A percentile compares a stretch with the other conserved stretches of the same genome.
These are phyloP conservation scores for Polyploca ridens DNA, from an alignment of 2,888 invertebrate species.

Conservation along the genomic window DNA sequence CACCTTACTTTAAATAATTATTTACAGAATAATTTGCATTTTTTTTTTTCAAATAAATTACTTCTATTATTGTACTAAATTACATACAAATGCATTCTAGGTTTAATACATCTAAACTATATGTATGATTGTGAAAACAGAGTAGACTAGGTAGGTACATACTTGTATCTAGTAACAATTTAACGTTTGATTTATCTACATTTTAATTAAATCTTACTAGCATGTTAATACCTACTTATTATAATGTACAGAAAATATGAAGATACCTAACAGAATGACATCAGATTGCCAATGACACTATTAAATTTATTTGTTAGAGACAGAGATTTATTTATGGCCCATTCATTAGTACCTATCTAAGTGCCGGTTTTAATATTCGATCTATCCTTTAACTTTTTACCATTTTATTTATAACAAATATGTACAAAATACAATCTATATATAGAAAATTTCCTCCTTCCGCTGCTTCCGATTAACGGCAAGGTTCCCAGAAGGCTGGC, in stretches of 20 bases:
- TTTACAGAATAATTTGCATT: conserved; percentile 27
- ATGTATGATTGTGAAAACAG: conserved; percentile 30
- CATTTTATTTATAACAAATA: too few relatives aligned
- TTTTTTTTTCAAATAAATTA: conserved; percentile 33
- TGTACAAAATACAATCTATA: too few relatives aligned
- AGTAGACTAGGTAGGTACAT: conserved; percentile 20
- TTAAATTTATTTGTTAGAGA: conserved; percentile 12
- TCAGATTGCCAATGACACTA: conserved; percentile 66
- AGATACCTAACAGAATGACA: conserved; percentile 29
- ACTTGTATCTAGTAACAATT: conserved; percentile 52
- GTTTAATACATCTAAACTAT: conserved; percentile 24
- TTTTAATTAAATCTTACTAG: conserved; percentile 18
- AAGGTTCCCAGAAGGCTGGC: too few relatives aligned
- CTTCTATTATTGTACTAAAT: conserved; percentile 63
- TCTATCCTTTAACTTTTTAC: too few relatives aligned
- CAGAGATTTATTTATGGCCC: too few relatives aligned
- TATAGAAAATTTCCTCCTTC: too few relatives aligned
- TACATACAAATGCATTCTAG: conserved; percentile 45
- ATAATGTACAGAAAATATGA: neutral
- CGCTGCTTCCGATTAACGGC: too few relatives aligned
- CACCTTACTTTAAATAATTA: conserved; percentile 12
- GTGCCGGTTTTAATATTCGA: too few relatives aligned
- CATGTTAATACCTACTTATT: neutral
- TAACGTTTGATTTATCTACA: conserved; percentile 40
- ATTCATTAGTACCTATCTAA: too few relatives aligned